Conservation (phyloP, 2,888 invertebrate genomes). For the Nemotelus nigrinus region DNA sequence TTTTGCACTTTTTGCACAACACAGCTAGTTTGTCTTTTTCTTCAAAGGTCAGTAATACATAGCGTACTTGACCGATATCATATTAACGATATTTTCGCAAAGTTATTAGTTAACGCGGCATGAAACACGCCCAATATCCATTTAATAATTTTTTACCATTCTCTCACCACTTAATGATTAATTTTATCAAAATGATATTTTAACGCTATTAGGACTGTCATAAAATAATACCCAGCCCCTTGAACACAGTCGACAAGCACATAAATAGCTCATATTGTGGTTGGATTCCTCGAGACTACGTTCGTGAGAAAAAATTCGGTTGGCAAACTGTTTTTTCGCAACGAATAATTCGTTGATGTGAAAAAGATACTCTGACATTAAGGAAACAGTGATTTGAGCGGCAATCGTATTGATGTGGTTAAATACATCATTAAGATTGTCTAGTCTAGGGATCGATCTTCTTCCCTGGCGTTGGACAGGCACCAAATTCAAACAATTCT, state of each 20-base stretch:
- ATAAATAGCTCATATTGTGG: slow-evolving; percentile 6
- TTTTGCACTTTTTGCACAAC: too few relatives aligned
- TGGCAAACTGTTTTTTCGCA: slow-evolving; percentile 6
- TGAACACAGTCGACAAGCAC: not conserved
- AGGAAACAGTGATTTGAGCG: too few relatives aligned
- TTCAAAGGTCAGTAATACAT: too few relatives aligned
- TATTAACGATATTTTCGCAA: too few relatives aligned
- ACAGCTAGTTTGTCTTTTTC: too few relatives aligned
- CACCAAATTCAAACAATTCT: not conserved
- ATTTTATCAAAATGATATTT: not conserved
- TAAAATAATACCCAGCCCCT: not conserved
- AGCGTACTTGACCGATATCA: too few relatives aligned
- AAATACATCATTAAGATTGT: slow-evolving; percentile 11
- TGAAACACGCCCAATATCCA: too few relatives aligned
- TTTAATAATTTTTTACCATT: too few relatives aligned
- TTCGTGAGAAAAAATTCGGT: slow-evolving; percentile 11
- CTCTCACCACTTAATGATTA: too few relatives aligned
- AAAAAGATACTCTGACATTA: too few relatives aligned
- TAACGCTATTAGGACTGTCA: slow-evolving; percentile 6
- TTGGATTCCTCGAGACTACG: not conserved
- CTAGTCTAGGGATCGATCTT: not conserved
- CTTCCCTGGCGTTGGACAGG: too few relatives aligned
- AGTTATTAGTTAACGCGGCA: too few relatives aligned
- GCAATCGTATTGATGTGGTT: slow-evolving; percentile 1
- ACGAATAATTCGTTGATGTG: not conserved